Evolutionary conservation across 2,113 vertebrate genomes (phyloP).

Genomic region (Pleuronectes platessa): DNA sequence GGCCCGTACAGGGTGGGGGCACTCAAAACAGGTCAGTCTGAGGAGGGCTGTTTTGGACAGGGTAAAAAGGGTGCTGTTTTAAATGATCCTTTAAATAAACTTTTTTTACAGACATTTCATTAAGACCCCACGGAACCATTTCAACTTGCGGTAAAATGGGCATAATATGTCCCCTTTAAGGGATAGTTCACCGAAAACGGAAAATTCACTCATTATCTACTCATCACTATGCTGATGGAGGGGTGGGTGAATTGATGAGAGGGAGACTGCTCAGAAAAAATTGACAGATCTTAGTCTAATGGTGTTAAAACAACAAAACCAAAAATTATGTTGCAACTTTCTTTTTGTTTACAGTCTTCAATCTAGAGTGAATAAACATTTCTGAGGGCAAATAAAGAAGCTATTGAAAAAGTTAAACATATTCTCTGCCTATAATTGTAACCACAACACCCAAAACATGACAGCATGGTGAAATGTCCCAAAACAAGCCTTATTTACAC

Average conservation of each 20-base stretch:
- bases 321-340: background rate
- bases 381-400: constrained; percentile 9
- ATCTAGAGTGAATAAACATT: constrained; percentile 13
- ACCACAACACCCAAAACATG: constrained; percentile 27
- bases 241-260: no score
- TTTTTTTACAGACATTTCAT: no score
- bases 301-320: background rate
- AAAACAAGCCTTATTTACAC: constrained; percentile 61
- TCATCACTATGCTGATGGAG: no score
- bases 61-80: no score
- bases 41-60: no score
- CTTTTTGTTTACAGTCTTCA: background rate
- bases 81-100: no score
- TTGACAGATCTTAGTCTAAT: constrained; percentile 12
- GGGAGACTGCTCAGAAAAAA: constrained; percentile 1
- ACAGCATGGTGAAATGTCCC: constrained; percentile 21
- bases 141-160: no score
- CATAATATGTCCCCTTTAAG: no score
- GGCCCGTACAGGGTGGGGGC: no score
- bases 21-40: no score
- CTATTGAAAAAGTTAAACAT: constrained; percentile 8
- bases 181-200: no score
- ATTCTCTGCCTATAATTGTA: constrained; percentile 38
- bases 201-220: background rate
- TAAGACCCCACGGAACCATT: no score